Evolutionary conservation across 2,888 invertebrate species (phyloP).

Genomic region (Dinocampus coccinellae): DNA sequence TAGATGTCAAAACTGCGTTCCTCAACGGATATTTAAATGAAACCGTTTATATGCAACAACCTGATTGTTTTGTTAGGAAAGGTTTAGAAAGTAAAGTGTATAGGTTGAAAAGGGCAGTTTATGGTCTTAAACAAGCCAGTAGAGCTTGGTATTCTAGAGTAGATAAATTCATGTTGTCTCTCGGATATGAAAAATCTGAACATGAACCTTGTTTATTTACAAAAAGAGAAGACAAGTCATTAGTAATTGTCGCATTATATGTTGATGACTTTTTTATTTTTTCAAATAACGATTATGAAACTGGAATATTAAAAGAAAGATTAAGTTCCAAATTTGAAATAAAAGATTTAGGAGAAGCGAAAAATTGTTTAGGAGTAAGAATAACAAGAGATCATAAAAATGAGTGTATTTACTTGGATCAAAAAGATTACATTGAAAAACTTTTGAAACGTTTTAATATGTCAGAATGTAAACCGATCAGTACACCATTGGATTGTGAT

Average conservation of each 20-base stretch:
- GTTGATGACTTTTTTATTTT: not conserved
- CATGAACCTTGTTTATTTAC: conserved; percentile 34
- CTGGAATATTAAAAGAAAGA: not conserved
- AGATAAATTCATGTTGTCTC: not conserved
- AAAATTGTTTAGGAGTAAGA: not conserved
- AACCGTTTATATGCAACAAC: conserved; percentile 39
- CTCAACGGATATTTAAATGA: conserved; percentile 38
- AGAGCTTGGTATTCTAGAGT: conserved; percentile 27
- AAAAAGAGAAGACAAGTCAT: not conserved
- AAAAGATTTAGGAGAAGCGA: not conserved
- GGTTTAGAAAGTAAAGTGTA: conserved; percentile 22
- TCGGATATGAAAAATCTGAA: conserved; percentile 8
- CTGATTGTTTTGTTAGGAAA: not conserved
- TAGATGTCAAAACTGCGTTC: conserved; percentile 41
- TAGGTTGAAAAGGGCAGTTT: conserved; percentile 30
- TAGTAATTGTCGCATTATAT: not conserved
- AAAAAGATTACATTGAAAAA: not conserved
- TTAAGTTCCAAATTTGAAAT: not conserved
- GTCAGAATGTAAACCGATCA: not conserved
- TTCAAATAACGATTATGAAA: not conserved
- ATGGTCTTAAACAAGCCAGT: conserved; percentile 35
- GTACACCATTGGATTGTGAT: not conserved
- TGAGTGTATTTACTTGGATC: not conserved
- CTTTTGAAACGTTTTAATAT: not conserved
- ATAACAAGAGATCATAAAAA: not conserved